These are phyloP conservation scores for Sebastes paucispinis DNA, from an alignment of 2,797 vertebrate species.

Conservation along the genomic window DNA sequence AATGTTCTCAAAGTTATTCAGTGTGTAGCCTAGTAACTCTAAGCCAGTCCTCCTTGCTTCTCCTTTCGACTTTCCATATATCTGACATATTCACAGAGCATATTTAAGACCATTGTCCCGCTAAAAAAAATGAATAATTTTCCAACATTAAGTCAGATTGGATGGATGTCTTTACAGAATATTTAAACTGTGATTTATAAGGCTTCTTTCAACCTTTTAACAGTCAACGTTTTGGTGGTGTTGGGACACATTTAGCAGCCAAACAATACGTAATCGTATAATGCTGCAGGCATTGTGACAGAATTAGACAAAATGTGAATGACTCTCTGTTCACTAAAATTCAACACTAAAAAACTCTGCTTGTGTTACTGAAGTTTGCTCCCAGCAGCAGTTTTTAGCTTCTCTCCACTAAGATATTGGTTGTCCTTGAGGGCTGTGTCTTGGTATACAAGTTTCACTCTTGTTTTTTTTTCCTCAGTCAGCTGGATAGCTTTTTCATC, in stretches of 20 bases:
- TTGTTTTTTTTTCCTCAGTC: background rate
- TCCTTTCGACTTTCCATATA: background rate
- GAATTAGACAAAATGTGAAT: background rate
- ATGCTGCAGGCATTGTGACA: background rate
- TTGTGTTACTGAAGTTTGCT: slow-evolving; percentile 3
- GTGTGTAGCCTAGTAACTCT: background rate
- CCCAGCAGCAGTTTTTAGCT: slow-evolving; percentile 7
- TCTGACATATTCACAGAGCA: background rate
- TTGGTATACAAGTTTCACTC: background rate
- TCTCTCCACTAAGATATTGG: background rate
- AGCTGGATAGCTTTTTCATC: slow-evolving; percentile 32
- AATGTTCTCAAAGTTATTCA: background rate
- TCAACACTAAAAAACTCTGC: background rate
- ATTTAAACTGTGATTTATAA: background rate
- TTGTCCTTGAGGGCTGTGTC: slow-evolving; percentile 28
- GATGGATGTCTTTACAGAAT: background rate
- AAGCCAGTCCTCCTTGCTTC: background rate
- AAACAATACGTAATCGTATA: background rate
- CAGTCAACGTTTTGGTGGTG: background rate
- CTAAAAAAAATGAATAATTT: background rate
- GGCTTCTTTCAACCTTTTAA: background rate
- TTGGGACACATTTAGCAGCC: background rate
- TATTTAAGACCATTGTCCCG: background rate
- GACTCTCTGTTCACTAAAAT: background rate
- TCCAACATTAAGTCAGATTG: background rate